Conservation (phyloP, 2,113 vertebrate genomes). For the Charina bottae region DNA sequence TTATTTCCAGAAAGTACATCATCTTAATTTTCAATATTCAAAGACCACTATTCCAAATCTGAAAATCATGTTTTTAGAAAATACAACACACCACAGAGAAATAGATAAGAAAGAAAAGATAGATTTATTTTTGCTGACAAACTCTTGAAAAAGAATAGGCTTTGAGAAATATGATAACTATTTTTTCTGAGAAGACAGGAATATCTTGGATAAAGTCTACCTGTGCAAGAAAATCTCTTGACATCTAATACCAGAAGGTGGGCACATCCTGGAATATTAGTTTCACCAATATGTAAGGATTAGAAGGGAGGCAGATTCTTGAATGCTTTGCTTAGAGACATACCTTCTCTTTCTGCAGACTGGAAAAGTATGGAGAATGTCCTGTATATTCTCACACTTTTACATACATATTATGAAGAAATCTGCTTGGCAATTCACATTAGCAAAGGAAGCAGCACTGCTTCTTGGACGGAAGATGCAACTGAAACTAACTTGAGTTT, state of each 20-base stretch:
- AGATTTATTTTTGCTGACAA: conserved; percentile 42
- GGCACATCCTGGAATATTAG: conserved; percentile 26
- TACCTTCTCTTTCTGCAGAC: conserved; percentile 39
- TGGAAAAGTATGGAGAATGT: conserved; percentile 16
- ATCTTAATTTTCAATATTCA: conserved; percentile 32
- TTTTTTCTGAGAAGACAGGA: background rate
- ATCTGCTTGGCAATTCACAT: background rate
- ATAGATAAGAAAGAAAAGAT: conserved; percentile 42
- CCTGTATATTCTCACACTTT: background rate
- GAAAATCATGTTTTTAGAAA: conserved; percentile 24
- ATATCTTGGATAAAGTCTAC: background rate
- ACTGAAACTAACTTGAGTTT: background rate
- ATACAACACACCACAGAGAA: conserved; percentile 57
- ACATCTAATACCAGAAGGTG: conserved; percentile 19
- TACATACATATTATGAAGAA: too few relatives aligned
- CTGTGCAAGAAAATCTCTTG: background rate
- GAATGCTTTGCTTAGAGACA: conserved; percentile 3
- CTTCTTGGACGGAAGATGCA: background rate
- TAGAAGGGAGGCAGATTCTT: background rate
- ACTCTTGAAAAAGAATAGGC: background rate
- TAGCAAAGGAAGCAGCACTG: background rate
- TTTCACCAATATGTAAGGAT: conserved; percentile 5
- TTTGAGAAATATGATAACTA: conserved; percentile 20
- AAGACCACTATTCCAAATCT: conserved; percentile 14
- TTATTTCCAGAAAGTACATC: background rate